Base-by-base conservation (phyloP, 2,888 invertebrate species). In the Parnassius glacialis region DNA sequence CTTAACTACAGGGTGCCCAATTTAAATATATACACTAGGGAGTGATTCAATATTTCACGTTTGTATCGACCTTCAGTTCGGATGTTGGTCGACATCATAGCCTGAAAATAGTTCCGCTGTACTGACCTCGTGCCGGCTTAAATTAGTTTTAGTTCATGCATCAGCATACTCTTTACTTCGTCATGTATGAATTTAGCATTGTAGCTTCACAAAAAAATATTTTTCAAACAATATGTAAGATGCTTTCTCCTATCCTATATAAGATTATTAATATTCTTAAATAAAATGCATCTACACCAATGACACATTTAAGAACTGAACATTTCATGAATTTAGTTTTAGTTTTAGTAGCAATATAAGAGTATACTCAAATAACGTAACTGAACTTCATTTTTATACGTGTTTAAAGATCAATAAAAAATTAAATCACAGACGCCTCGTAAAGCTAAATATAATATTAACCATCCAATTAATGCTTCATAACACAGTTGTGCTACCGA, bases 31-130 rank as follows among this genome's bases (percentile, higher is more conserved):
- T 54, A 60, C 13, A 44, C 20, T 75, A 70, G 74, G 77, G 73
- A 74, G 76, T 80, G 80, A 81, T 76, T 82, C 78, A 81, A 73
- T 67, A 61, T 69, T 58, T 62, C 70, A 67, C 72, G 68, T 73
- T 70, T 68, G 66, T 65, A 43, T 42, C 73, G 80, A 74, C 85
- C 83, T 83, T 82, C 81, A 71, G 64, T 70, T 67, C 69, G 68
- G 70, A 66, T 73, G 72, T 64, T 62, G 69, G 74, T 73, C 72
- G 75, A 78, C 83, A 84, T 86, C 87, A 84, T 76, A 70, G 70
- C 78, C 83, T 83, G 81, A 82, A 85, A 88, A 87, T 87, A 87
- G 79, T 83, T 75, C 74, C 64, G 70, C 65, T 70, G 70, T 62
- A 55, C 53, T 10, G 55, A 58, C 48, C 62, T 55, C 58, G 62